A percentile compares a stretch with the other conserved stretches of the same genome.
These are phyloP conservation scores for Polydrusus pterygomalis DNA, from an alignment of 2,888 invertebrate species.

Conservation along the genomic window DNA sequence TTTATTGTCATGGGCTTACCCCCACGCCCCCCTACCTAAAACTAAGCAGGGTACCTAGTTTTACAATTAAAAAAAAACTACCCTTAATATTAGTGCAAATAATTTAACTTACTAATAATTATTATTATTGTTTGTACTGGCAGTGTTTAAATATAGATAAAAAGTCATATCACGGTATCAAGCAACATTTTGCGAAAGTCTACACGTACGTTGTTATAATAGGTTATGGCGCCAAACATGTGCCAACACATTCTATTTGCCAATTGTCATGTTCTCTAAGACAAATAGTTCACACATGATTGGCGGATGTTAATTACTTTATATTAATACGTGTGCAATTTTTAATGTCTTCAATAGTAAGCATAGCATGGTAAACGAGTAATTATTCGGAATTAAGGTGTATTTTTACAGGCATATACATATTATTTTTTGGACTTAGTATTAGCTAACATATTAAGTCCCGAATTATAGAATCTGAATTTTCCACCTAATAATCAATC, in stretches of 20 bases:
- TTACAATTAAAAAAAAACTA: no score
- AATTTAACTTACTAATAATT: no score
- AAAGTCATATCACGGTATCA: not conserved
- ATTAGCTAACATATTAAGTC: not conserved
- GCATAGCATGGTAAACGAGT: no score
- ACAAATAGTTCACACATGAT: constrained; percentile 1
- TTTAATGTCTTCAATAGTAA: not conserved
- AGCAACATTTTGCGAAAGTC: not conserved
- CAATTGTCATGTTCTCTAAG: constrained; percentile 7
- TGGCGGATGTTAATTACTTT: not conserved
- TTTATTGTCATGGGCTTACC: no score
- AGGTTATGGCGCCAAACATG: constrained; percentile 34
- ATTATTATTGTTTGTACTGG: not conserved
- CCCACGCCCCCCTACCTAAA: no score
- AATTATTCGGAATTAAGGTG: no score
- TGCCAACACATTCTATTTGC: constrained; percentile 3
- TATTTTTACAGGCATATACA: not conserved
- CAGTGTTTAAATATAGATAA: not conserved
- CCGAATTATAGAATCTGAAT: no score
- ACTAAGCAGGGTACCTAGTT: not conserved
- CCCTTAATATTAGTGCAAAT: no score
- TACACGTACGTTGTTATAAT: constrained; percentile 11
- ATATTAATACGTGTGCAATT: not conserved
- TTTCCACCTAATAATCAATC: no score
- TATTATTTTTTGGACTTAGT: not conserved